Conservation (phyloP, 2,113 vertebrate genomes). For the Siphamia tubifer region DNA sequence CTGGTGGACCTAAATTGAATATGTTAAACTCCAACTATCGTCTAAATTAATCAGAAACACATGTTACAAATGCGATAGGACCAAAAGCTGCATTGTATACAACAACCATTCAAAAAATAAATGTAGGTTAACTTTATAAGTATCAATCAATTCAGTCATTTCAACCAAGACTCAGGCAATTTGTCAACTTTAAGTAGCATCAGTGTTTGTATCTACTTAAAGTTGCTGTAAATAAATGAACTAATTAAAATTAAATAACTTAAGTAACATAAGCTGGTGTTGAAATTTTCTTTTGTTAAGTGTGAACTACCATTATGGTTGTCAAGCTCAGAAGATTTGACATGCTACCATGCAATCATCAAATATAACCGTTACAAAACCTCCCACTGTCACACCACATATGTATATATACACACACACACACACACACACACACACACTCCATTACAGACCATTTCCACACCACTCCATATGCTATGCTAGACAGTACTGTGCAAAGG, state of each 20-base stretch:
- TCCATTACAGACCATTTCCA: no score
- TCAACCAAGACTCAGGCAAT: not conserved
- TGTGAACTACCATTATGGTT: not conserved
- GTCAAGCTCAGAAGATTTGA: not conserved
- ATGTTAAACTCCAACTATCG: not conserved
- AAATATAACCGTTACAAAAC: not conserved
- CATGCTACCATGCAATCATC: conserved; percentile 50
- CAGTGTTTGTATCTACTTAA: not conserved
- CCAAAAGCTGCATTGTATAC: not conserved
- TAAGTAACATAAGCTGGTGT: not conserved
- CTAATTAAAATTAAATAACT: no score
- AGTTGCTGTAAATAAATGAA: not conserved
- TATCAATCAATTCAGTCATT: no score
- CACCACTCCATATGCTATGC: no score
- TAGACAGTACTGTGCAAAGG: no score
- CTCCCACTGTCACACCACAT: not conserved
- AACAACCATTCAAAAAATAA: conserved; percentile 5
- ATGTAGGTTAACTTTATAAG: no score
- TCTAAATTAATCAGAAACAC: conserved; percentile 17
- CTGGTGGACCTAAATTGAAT: no score
- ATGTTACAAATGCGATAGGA: not conserved
- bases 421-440: not conserved
- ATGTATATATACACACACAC: not conserved
- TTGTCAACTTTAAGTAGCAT: not conserved
- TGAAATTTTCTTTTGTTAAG: not conserved